Percentiles rank a stretch among this genome's conserved stretches.
Conservation (phyloP, 2,113 vertebrate species). For the human (Homo sapiens) region DNA sequence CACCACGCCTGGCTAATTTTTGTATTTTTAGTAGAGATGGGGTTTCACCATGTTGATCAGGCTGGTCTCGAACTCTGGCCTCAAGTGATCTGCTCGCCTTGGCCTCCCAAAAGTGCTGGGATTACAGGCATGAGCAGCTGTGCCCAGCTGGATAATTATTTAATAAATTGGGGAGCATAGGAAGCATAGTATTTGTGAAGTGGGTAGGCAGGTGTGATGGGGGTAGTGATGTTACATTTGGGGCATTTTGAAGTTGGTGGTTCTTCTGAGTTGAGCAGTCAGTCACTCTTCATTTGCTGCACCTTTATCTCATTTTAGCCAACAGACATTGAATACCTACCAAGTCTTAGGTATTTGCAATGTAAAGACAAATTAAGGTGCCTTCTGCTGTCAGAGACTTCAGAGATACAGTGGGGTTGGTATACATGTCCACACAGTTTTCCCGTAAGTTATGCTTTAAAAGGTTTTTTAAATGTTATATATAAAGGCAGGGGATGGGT, state of each 20-base stretch:
- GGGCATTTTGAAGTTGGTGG: not conserved
- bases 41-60: too few relatives aligned
- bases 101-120: too few relatives aligned
- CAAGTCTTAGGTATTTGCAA: not conserved
- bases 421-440: not conserved
- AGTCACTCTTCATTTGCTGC: not conserved
- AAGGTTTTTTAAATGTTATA: not conserved
- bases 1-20: too few relatives aligned
- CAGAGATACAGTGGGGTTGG: not conserved
- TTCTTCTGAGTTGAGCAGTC: slow-evolving; percentile 28
- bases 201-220: too few relatives aligned
- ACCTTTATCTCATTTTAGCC: not conserved
- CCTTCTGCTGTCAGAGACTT: not conserved
- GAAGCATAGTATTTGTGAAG: not conserved
- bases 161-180: not conserved
- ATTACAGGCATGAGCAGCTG: too few relatives aligned
- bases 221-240: not conserved
- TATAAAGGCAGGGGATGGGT: not conserved
- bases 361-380: not conserved
- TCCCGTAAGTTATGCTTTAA: not conserved
- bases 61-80: too few relatives aligned
- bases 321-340: not conserved
- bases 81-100: too few relatives aligned
- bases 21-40: too few relatives aligned
- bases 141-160: not conserved